Conservation (phyloP, 2,797 vertebrate genomes). For the Muscicapa striata region DNA sequence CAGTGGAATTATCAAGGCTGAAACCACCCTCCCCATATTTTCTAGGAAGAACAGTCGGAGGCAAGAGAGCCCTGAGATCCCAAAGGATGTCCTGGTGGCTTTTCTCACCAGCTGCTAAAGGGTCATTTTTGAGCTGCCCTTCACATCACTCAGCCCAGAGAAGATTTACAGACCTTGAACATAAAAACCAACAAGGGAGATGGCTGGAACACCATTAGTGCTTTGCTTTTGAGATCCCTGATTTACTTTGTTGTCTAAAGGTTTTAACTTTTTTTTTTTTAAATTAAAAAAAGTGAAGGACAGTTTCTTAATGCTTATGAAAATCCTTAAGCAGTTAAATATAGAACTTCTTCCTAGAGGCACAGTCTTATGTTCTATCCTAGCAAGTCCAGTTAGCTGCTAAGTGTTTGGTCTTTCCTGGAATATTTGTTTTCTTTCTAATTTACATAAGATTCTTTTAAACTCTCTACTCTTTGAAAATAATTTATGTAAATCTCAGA, state of each 20-base stretch:
- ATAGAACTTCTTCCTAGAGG: background rate
- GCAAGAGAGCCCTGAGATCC: background rate
- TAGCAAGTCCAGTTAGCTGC: background rate
- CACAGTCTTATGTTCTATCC: background rate
- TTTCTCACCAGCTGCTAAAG: background rate
- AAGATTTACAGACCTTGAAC: background rate
- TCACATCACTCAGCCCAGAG: background rate
- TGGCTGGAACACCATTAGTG: background rate
- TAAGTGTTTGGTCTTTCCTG: background rate
- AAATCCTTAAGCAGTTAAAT: background rate
- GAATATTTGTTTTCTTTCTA: background rate
- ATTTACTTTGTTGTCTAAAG: background rate
- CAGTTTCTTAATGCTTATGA: fast-evolving
- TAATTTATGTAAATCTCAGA: background rate
- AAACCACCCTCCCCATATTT: background rate
- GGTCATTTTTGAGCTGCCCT: background rate
- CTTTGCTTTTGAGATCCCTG: background rate
- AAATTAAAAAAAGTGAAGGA: background rate
- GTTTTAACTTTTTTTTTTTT: background rate
- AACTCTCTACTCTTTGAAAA: background rate
- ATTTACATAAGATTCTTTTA: background rate
- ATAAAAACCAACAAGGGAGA: background rate
- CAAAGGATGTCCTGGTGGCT: background rate
- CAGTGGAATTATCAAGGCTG: background rate
- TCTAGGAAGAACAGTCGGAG: background rate